A percentile compares a stretch with the other conserved stretches of the same genome.
Evolutionary conservation across 2,113 vertebrate genomes (phyloP).

Genomic region (Oreocharis arfaki): DNA sequence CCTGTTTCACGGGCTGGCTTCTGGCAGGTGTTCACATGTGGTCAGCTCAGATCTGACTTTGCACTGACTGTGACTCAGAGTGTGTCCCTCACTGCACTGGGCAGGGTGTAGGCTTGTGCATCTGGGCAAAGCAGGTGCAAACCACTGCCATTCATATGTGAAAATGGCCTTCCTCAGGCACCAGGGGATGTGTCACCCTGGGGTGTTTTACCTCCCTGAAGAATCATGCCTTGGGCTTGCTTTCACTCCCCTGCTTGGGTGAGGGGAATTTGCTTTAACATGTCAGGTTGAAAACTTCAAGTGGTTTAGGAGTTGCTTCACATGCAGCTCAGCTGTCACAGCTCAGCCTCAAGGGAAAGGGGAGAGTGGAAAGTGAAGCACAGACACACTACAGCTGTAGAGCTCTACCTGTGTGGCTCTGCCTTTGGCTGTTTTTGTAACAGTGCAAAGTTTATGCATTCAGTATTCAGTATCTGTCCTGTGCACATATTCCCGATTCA

Average conservation of each 20-base stretch:
- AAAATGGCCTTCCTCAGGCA: not conserved
- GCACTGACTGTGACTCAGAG: not conserved
- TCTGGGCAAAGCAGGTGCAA: not conserved
- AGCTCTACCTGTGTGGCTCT: not conserved
- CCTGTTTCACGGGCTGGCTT: not conserved
- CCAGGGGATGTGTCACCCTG: not conserved
- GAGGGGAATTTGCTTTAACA: not conserved
- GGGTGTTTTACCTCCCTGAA: not conserved
- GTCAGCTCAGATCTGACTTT: not conserved
- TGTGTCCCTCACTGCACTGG: not conserved
- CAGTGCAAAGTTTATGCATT: not conserved
- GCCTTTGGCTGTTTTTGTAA: not conserved
- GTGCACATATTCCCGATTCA: not conserved
- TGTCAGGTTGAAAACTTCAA: not conserved
- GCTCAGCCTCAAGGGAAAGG: not conserved
- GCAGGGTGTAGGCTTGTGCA: not conserved
- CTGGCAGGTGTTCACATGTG: not conserved
- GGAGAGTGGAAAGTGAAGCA: not conserved
- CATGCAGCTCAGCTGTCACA: not conserved
- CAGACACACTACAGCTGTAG: not conserved
- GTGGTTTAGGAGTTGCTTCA: not conserved
- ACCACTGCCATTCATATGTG: not conserved
- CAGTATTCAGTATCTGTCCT: not conserved
- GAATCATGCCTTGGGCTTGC: not conserved
- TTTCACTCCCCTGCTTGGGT: not conserved